Conservation (phyloP, 2,113 vertebrate species). For the Grammomys dolichurus region DNA sequence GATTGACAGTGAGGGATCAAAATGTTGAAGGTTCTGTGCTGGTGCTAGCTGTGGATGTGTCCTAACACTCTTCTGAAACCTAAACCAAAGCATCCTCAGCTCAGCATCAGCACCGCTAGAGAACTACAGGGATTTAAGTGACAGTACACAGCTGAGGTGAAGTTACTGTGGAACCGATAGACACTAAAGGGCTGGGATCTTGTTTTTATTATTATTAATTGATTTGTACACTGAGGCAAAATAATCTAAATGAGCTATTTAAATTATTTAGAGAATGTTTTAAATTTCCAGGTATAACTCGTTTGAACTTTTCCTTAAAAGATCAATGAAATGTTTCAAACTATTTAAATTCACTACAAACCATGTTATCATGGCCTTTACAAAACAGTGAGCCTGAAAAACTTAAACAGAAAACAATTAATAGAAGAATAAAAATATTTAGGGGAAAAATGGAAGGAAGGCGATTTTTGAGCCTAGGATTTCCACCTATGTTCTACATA, state of each 20-base stretch:
- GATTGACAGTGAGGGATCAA: not conserved
- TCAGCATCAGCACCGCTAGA: not conserved
- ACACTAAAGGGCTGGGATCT: not conserved
- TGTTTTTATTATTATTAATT: not conserved
- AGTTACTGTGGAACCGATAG: not conserved
- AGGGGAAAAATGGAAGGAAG: not conserved
- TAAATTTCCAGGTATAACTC: not conserved
- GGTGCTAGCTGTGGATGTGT: not conserved
- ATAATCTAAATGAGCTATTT: not conserved
- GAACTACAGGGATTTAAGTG: not conserved
- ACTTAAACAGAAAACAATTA: conserved; percentile 6
- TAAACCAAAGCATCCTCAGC: not conserved
- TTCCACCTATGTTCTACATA: not conserved
- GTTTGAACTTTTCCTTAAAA: not conserved
- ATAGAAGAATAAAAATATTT: not conserved
- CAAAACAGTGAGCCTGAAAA: not conserved
- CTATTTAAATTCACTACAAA: not conserved
- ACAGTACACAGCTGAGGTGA: not conserved
- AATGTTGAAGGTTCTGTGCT: not conserved
- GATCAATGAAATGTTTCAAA: not conserved
- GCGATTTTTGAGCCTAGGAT: not conserved
- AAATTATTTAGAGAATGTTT: not conserved
- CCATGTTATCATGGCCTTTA: not conserved
- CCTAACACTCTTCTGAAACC: not conserved
- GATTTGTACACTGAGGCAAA: not conserved